Evolutionary conservation across 1,140 invertebrate species (phyloP), one percentile per base, ranked within the genome.

Genomic region (Sminthurinus signatus): DNA sequence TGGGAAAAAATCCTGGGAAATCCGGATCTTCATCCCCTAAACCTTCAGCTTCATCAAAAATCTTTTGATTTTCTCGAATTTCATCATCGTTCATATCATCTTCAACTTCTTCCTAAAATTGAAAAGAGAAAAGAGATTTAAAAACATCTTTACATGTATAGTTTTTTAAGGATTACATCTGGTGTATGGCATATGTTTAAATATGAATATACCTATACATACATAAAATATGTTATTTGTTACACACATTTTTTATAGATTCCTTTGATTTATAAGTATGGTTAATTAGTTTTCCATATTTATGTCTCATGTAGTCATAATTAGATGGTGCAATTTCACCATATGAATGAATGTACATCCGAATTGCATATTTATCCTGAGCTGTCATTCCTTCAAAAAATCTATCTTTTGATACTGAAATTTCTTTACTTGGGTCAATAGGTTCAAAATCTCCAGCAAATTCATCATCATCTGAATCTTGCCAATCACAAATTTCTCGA

Each of bases 261-360:
- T 27, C 50, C 8, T 25, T 52, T 4, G 23, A 4, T 28, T 52
- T 25, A 23, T 52, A 52, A 14, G 23, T 52, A 28, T 8, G 8
- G 8, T 52, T 25, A 12, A 60, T 46, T n/a, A 62, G 50, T 43
- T 67, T 61, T n/a, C 54, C 60, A 31, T 67, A 67, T 46, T 54
- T 62, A 28, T 67, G 56, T 4, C 61, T 42, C 50, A 67, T 63
- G n/a, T 63, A 56, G 50, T 67, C 65, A 31, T 63, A 67, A 46
- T 67, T 67, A 12, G 52, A 23, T 0, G 65, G 65, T 0, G 65
- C 54, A 46, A 67, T 54, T 36, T 59, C 46, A 19, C 61, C 65
- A 21, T 54, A 52, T 17, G 19, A 43, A 42, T 60, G 25, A 3
- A 67, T 43, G 21, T 59, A 63, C 0, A 29, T 19, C 28, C 39